A percentile compares a stretch with the other conserved stretches of the same genome.
Evolutionary conservation across 2,797 vertebrate species (phyloP).

Genomic region (Sylvia borin): DNA sequence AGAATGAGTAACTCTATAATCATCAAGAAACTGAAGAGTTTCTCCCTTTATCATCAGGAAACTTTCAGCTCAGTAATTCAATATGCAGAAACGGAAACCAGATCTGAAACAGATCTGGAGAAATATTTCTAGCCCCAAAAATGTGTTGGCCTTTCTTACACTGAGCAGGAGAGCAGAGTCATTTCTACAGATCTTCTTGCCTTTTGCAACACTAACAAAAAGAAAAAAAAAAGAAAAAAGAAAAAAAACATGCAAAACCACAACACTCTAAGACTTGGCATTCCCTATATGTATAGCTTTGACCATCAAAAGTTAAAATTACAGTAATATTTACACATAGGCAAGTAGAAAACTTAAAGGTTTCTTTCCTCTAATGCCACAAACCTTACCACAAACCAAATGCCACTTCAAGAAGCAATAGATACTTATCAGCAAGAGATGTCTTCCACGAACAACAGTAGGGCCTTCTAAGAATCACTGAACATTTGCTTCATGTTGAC

Average conservation of each 20-base stretch:
- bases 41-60: not conserved
- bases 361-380: not conserved
- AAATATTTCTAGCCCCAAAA: not conserved
- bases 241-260: no score
- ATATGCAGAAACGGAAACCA: not conserved
- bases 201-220: not conserved
- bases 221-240: not conserved
- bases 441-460: not conserved
- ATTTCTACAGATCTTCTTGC: not conserved
- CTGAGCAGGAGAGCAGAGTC: not conserved
- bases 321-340: not conserved
- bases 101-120: not conserved
- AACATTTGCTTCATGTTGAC: not conserved
- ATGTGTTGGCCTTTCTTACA: not conserved
- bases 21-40: not conserved
- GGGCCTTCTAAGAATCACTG: not conserved
- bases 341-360: not conserved
- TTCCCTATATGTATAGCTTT: not conserved
- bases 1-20: not conserved
- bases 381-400: not conserved
- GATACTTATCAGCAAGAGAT: not conserved
- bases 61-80: not conserved
- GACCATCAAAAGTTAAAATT: not conserved
- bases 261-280: not conserved
- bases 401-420: not conserved